Conservation (phyloP, 1,140 invertebrate species). For the Stenopsyche tienmushanensis region DNA sequence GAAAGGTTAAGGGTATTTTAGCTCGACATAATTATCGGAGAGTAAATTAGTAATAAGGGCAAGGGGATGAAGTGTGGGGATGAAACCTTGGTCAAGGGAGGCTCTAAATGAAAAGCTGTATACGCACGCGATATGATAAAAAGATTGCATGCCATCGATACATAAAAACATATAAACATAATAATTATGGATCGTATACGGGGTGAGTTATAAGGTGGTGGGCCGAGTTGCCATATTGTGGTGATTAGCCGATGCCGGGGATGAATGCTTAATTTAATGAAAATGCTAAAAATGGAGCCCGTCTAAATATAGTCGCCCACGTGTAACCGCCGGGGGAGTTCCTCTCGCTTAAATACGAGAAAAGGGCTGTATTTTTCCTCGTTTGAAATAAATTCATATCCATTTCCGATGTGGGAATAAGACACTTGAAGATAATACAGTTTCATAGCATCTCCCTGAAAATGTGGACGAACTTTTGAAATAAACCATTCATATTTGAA, state of each 20-base stretch:
- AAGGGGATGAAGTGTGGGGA: neutral
- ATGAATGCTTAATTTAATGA: conserved; percentile 4
- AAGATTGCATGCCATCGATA: conserved; percentile 39
- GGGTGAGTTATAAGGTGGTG: conserved; percentile 35
- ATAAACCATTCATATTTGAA: no score
- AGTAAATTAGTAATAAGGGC: conserved; percentile 28
- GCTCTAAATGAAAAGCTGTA: conserved; percentile 20
- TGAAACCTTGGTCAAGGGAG: neutral
- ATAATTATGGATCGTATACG: conserved; percentile 40
- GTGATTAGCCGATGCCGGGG: neutral
- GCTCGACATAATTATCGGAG: conserved; percentile 26
- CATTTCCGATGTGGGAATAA: no score
- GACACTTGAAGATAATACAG: no score
- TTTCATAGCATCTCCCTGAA: no score
- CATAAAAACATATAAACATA: conserved; percentile 39
- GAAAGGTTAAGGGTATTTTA: conserved; percentile 6
- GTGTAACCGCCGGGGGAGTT: no score
- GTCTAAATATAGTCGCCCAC: no score
- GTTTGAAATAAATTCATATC: no score
- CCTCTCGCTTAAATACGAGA: no score
- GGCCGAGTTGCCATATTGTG: neutral
- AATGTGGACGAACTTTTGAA: no score
- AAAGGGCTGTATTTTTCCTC: no score
- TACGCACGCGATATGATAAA: conserved; percentile 39
- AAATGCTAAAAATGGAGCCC: no score